Evolutionary conservation across 1,140 invertebrate species (phyloP), one percentile per base, ranked within the genome.

Genomic region (Druon quercuslanigerum): DNA sequence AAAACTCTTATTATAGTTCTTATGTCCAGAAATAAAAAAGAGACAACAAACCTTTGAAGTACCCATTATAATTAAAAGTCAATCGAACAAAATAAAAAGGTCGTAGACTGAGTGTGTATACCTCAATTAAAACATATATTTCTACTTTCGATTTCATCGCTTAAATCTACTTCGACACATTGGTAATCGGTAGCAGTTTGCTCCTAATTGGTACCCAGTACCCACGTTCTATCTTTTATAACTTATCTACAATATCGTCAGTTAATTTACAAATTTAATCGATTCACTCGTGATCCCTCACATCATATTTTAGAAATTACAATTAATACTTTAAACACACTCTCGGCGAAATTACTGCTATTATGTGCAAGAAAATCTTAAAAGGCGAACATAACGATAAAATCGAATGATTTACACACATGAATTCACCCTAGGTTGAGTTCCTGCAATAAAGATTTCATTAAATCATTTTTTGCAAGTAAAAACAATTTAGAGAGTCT

Each of bases 21-120:
- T 20, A 9, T 56, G 3, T 19, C 9, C 11, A 11, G 54, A 19
- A 56, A 56, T 0, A 20, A 56, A 56, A 3, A 56, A 13, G n/a
- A 56, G 6, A 66, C 40, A 25, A 9, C 57, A 66, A 66, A 66
- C 60, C 60, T 66, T 40, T 66, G 33, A 66, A 66, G 46, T 66
- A n/a, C 60, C 60, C 60, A 66, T 66, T 66, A 33, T 66, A 66
- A 66, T 66, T 66, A 66, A 66, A 66, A 66, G 60, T 66, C 13
- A 14, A 66, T 66, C 25, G 40, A 60, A 66, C 14, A 33, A 66
- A 66, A 66, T 66, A 40, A 66, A 66, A 66, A 66, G 33, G 33
- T 40, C 40, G 6, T 9, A 16, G 16, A 66, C 14, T 5, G 13
- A n/a, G 25, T 46, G 25, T n/a, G 25, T 66, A 66, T 46, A 40